Conservation (phyloP, 2,888 invertebrate genomes). For the Dastarcus helophoroides region DNA sequence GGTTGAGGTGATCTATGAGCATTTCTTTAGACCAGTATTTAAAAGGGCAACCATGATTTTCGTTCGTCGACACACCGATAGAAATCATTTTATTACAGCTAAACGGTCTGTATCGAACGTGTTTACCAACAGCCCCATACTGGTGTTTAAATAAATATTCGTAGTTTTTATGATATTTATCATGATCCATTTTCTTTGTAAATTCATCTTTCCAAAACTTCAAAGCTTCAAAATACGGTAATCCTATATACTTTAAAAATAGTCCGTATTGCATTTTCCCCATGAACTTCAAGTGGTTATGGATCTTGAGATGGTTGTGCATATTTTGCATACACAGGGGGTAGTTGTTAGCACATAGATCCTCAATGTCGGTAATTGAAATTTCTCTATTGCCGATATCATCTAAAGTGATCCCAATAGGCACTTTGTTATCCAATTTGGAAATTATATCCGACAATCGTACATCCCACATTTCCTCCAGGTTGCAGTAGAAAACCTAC, state of each 20-base stretch:
- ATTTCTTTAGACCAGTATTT: not conserved
- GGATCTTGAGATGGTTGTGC: not conserved
- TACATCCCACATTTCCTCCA: too few relatives aligned
- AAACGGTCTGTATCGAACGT: not conserved
- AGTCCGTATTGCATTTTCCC: not conserved
- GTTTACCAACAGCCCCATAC: not conserved
- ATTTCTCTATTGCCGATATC: too few relatives aligned
- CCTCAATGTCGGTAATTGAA: too few relatives aligned
- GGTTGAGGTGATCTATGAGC: not conserved
- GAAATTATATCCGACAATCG: too few relatives aligned
- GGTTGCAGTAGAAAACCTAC: too few relatives aligned
- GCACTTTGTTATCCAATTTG: slow-evolving; percentile 24
- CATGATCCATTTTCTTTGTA: not conserved
- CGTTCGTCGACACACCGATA: not conserved
- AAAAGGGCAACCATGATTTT: slow-evolving; percentile 1
- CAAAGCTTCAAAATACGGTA: not conserved
- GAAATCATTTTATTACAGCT: not conserved
- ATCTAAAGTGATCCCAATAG: slow-evolving; percentile 10
- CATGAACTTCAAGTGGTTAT: not conserved
- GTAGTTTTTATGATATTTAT: not conserved
- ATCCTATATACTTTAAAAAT: not conserved
- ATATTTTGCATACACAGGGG: slow-evolving; percentile 1
- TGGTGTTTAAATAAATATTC: slow-evolving; percentile 1
- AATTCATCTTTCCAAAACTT: slow-evolving; percentile 1
- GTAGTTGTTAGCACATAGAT: too few relatives aligned